Percentiles rank a stretch among this genome's conserved stretches.
Evolutionary conservation across 1,140 invertebrate species (phyloP).

Genomic region (Teleopsis dalmanni): DNA sequence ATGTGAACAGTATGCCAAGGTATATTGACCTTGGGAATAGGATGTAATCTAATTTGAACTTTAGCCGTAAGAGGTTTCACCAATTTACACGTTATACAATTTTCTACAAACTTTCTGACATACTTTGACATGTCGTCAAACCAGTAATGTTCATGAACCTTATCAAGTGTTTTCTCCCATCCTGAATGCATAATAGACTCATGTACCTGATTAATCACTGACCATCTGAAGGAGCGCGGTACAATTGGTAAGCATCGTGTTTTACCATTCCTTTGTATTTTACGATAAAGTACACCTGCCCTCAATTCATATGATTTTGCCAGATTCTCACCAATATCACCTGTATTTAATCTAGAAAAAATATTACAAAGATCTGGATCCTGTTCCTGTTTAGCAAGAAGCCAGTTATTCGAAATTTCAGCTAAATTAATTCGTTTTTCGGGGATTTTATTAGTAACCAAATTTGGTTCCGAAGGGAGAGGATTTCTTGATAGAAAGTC

Average conservation of each 20-base stretch:
- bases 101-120: slow-evolving; percentile 30
- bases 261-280: slow-evolving; percentile 16
- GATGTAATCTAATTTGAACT: slow-evolving; percentile 19
- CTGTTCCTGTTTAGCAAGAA: slow-evolving; percentile 9
- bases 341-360: slow-evolving; percentile 2
- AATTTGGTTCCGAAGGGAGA: too few relatives aligned
- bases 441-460: slow-evolving; percentile 5
- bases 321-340: slow-evolving; percentile 6
- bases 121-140: slow-evolving; percentile 24
- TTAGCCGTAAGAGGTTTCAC: slow-evolving; percentile 17
- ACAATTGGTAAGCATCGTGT: slow-evolving; percentile 29
- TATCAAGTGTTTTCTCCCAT: slow-evolving; percentile 27
- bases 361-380: slow-evolving; percentile 11
- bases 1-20: slow-evolving; percentile 7
- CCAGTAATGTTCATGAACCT: slow-evolving; percentile 20
- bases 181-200: slow-evolving; percentile 23
- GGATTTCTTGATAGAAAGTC: slow-evolving; percentile 24
- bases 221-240: slow-evolving; percentile 25
- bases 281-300: slow-evolving; percentile 21
- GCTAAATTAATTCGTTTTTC: neutral
- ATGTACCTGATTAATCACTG: slow-evolving; percentile 34
- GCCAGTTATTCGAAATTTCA: slow-evolving; percentile 17
- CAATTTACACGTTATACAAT: slow-evolving; percentile 23
- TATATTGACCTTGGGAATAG: neutral
- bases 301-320: slow-evolving; percentile 18